Percentiles rank a stretch among this genome's conserved stretches.
These are phyloP conservation scores for Acanthosepion pharaonis DNA, from an alignment of 2,888 invertebrate species.

Conservation along the genomic window DNA sequence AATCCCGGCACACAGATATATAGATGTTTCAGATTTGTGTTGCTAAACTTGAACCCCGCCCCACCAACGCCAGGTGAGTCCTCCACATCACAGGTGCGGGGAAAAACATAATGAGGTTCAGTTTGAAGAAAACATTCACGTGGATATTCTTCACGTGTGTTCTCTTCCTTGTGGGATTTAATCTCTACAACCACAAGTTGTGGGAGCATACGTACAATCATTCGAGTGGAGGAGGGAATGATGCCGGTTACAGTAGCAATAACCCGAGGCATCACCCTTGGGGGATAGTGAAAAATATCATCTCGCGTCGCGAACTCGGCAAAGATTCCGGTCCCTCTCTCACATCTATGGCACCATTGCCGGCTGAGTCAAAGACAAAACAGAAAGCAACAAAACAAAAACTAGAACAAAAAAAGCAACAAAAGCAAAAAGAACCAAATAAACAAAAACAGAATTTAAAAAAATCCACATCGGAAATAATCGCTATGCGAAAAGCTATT, in stretches of 20 bases:
- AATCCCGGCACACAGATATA: not conserved
- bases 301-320: not conserved
- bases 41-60: not conserved
- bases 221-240: conserved; percentile 49
- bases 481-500: not conserved
- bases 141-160: conserved; percentile 55
- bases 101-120: conserved; percentile 55
- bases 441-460: not conserved
- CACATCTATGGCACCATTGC: not conserved
- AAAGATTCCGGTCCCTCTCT: not conserved
- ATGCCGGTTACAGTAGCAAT: conserved; percentile 50
- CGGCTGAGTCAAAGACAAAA: no score
- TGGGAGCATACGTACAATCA: conserved; percentile 53
- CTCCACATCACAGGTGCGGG: not conserved
- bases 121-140: conserved; percentile 57
- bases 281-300: conserved; percentile 49
- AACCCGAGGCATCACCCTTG: conserved; percentile 48
- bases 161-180: conserved; percentile 56
- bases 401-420: not conserved
- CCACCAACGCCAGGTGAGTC: not conserved
- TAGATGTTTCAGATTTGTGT: not conserved
- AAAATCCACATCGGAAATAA: not conserved
- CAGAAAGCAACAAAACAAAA: not conserved
- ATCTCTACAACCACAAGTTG: conserved; percentile 59
- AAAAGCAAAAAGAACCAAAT: not conserved